Base-by-base conservation (phyloP, 2,797 vertebrate genomes). In the Phataginus tetradactyla region DNA sequence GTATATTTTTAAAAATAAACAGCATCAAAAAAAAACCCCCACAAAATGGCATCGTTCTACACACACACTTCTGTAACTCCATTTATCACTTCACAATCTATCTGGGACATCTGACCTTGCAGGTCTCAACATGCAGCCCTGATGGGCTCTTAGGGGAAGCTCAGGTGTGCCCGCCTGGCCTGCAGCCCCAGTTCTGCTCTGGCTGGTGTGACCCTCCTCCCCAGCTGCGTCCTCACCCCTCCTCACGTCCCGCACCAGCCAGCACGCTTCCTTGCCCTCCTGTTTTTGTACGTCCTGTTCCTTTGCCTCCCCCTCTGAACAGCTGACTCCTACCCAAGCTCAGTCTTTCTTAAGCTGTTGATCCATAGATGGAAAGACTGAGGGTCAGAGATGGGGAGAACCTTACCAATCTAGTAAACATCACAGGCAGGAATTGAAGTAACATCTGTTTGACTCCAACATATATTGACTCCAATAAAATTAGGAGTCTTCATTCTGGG, bases 31-130 rank as follows among this genome's bases (percentile, higher is more conserved):
- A 4, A 55, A 29, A 3, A 5, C 25, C 45, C 12, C 27, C 13
- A 23, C 49, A 0, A 29, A 21, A 20, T 4, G 4, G 37, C n/a
- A 2, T 21, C 27, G 14, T 29, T 20, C 45, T 10, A 0, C 29
- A 29, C 20, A 0, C 10, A 21, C 5, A 11, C 10, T 34, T 57
- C 17, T 4, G 78, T 1, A 10, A 0, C 29, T 45, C 4, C 0
- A 0, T 8, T 45, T 66, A 25, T 59, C 25, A 1, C 32, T 1
- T 25, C n/a, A 21, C 21, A 0, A 0, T 59, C 66, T 9, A 1
- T 42, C 74, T 9, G 78, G 37, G 27, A 66, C 7, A 2, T 9
- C 32, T 25, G 55, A 32, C 80, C 53, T 10, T 7, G 29, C 3
- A 1, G 14, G 37, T 51, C 63, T 17, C 27, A 32, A 10, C 39